These are phyloP conservation scores for Tipula helvola DNA, from an alignment of 2,888 invertebrate genomes.

Conservation along the genomic window DNA sequence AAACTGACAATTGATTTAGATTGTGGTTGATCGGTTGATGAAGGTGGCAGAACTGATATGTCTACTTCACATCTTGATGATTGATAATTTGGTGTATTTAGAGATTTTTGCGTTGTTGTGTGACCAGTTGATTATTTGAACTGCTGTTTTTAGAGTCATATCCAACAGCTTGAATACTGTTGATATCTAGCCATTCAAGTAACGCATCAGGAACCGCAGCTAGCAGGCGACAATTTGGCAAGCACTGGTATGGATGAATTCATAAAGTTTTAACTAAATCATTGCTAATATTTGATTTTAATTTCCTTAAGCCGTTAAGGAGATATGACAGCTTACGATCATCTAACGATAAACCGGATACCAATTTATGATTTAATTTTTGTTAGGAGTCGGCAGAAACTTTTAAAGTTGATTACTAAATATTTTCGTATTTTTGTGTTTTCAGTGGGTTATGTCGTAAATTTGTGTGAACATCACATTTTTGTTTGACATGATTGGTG, in stretches of 20 bases:
- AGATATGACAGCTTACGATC: no score
- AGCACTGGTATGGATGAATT: no score
- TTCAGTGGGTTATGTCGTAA: background rate
- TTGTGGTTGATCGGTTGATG: background rate
- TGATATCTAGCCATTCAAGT: no score
- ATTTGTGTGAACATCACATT: background rate
- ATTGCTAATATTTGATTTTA: no score
- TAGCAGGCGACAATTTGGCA: no score
- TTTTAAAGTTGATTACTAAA: background rate
- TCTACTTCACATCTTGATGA: background rate
- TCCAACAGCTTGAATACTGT: background rate
- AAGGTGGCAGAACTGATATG: background rate
- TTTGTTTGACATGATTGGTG: no score
- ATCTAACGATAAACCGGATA: no score
- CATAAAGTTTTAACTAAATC: no score
- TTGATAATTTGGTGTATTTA: no score
- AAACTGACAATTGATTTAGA: background rate
- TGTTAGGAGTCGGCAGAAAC: background rate
- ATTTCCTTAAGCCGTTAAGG: no score
- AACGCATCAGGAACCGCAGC: no score
- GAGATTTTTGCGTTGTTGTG: background rate
- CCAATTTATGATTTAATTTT: background rate
- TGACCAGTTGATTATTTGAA: background rate
- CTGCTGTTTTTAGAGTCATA: background rate
- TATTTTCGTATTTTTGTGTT: background rate